Evolutionary conservation across 2,113 vertebrate species (phyloP).

Genomic region (Patagioenas fasciata): DNA sequence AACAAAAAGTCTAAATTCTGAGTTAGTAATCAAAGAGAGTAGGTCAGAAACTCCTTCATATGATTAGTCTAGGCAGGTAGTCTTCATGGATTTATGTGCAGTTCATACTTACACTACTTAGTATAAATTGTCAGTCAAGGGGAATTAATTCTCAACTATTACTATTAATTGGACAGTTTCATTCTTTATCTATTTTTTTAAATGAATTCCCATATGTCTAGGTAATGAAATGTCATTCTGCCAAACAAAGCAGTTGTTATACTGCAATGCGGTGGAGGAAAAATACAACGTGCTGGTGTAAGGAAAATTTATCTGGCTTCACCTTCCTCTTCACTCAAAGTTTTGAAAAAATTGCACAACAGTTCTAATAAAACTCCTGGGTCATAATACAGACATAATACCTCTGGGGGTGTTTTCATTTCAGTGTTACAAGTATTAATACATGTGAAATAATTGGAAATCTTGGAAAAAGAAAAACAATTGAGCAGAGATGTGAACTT

Average conservation of each 20-base stretch:
- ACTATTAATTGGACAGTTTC: not conserved
- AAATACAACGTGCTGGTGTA: constrained; percentile 18
- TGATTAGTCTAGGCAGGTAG: not conserved
- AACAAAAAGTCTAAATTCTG: not conserved
- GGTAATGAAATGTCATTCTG: constrained; percentile 47
- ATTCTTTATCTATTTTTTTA: not conserved
- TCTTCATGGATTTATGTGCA: not conserved
- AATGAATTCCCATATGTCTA: constrained; percentile 21
- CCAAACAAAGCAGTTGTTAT: constrained; percentile 37
- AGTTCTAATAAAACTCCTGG: not conserved
- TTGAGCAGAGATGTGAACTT: not conserved
- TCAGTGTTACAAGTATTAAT: not conserved
- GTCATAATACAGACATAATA: not conserved
- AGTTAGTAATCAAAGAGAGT: not conserved
- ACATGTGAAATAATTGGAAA: not conserved
- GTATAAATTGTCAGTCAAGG: not conserved
- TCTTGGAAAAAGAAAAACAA: not conserved
- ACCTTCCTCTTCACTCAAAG: not conserved
- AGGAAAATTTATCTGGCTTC: constrained; percentile 32
- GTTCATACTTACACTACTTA: not conserved
- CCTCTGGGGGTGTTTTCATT: not conserved
- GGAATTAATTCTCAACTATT: not conserved
- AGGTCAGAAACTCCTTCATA: not conserved
- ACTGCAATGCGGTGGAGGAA: constrained; percentile 50
- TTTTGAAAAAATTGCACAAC: not conserved